These are phyloP conservation scores for Limonius californicus DNA, from an alignment of 1,140 invertebrate genomes.

Conservation along the genomic window DNA sequence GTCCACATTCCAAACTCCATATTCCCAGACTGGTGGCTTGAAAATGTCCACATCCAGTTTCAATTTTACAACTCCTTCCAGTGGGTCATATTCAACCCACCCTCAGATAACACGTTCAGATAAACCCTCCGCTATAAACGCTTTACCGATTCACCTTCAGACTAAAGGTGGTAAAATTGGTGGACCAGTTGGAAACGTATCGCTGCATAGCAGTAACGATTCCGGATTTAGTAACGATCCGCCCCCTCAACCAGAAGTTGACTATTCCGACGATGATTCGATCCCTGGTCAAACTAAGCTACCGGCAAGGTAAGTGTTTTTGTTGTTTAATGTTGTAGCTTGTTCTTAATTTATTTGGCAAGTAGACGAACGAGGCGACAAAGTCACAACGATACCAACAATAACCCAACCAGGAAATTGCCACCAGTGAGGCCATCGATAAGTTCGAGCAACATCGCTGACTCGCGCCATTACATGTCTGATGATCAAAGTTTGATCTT, in stretches of 20 bases:
- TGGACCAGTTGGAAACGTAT: conserved; percentile 64
- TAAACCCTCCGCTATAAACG: conserved; percentile 50
- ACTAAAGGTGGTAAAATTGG: conserved; percentile 40
- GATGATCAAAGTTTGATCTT: conserved; percentile 49
- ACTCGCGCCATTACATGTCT: conserved; percentile 49
- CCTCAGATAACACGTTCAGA: conserved; percentile 51
- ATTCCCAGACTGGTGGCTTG: conserved; percentile 49
- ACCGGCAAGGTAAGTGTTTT: conserved; percentile 63
- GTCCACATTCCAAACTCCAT: conserved; percentile 45
- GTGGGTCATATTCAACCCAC: conserved; percentile 53
- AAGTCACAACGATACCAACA: conserved; percentile 54
- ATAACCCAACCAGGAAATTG: conserved; percentile 54
- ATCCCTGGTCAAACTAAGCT: conserved; percentile 54
- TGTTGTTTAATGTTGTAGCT: conserved; percentile 18
- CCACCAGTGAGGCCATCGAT: conserved; percentile 48
- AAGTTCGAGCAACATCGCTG: conserved; percentile 51
- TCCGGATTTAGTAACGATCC: conserved; percentile 88
- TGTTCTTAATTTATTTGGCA: conserved; percentile 5
- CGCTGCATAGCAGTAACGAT: conserved; percentile 85
- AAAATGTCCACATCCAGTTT: conserved; percentile 56
- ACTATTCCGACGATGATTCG: conserved; percentile 85
- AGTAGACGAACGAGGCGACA: conserved; percentile 18
- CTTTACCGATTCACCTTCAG: conserved; percentile 45
- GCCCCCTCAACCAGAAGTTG: conserved; percentile 81
- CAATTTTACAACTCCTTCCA: conserved; percentile 51